Conservation (phyloP, 2,113 vertebrate genomes). For the Burhinus oedicnemus region DNA sequence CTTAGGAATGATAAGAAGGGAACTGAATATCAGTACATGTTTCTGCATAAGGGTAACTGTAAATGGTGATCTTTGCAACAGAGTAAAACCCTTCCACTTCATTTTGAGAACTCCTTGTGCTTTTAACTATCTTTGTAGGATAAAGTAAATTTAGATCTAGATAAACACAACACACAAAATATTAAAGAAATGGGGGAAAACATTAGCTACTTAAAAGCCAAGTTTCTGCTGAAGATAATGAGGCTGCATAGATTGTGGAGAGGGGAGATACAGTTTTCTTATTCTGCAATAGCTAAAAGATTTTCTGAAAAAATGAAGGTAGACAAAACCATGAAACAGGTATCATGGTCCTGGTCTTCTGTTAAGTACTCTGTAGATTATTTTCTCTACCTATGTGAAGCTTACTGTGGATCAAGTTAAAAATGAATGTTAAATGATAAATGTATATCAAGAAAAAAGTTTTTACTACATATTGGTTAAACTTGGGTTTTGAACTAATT, state of each 20-base stretch:
- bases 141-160: not conserved
- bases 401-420: not conserved
- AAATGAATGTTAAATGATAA: not conserved
- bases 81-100: not conserved
- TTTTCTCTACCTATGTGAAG: not conserved
- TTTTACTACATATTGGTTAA: not conserved
- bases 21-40: slow-evolving; percentile 7
- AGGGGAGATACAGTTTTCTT: not conserved
- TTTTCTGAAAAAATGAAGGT: not conserved
- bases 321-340: not conserved
- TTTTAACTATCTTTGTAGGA: not conserved
- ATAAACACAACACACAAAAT: not conserved
- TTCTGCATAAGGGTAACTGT: slow-evolving; percentile 16
- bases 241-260: not conserved
- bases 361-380: not conserved
- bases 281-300: not conserved
- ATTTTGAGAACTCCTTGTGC: not conserved
- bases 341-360: not conserved
- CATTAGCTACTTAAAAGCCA: not conserved
- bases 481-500: not conserved
- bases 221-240: not conserved
- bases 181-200: not conserved
- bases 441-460: not conserved
- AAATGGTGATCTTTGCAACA: not conserved
- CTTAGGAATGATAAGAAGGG: slow-evolving; percentile 43